These are phyloP conservation scores for Xerus inauris DNA, from an alignment of 2,113 vertebrate genomes.

Conservation along the genomic window DNA sequence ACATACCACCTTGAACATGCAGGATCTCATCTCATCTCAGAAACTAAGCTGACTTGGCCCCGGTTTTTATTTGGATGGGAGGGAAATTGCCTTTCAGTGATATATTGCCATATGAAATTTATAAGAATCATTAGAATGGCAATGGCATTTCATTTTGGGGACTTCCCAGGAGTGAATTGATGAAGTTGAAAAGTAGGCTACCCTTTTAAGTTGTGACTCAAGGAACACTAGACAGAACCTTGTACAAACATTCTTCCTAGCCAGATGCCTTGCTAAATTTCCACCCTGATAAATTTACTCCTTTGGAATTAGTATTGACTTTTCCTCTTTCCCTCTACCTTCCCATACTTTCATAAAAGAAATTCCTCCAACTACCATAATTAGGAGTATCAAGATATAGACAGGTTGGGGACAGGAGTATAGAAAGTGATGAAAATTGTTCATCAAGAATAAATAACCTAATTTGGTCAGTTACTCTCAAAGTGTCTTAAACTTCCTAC, in stretches of 20 bases:
- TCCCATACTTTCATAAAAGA: not conserved
- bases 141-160: not conserved
- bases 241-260: not conserved
- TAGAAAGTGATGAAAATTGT: not conserved
- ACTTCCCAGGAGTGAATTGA: not conserved
- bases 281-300: not conserved
- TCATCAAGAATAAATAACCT: not conserved
- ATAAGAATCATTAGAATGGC: not conserved
- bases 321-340: not conserved
- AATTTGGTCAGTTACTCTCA: not conserved
- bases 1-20: not conserved
- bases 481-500: not conserved
- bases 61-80: not conserved
- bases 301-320: not conserved
- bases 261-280: not conserved
- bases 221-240: not conserved
- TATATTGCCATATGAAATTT: not conserved
- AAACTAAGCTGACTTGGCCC: not conserved
- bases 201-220: not conserved
- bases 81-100: not conserved
- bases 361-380: not conserved
- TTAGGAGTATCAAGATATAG: constrained; percentile 10
- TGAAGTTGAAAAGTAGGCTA: not conserved
- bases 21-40: not conserved
- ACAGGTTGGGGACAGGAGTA: not conserved